A percentile compares a stretch with the other conserved stretches of the same genome.
Evolutionary conservation across 2,888 invertebrate species (phyloP).

Genomic region (Scaptomyza polygonia): DNA sequence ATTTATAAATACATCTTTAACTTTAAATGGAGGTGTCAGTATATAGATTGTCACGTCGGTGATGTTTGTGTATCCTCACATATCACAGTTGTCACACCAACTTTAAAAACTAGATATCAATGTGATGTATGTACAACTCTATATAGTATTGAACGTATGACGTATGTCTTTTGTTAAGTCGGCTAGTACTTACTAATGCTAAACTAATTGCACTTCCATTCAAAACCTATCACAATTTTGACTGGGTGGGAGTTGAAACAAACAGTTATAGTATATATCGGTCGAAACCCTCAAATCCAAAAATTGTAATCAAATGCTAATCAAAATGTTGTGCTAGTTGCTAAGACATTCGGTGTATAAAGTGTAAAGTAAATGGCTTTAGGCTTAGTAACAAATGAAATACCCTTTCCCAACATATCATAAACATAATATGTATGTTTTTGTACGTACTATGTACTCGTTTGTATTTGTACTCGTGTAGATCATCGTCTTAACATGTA

Average conservation of each 20-base stretch:
- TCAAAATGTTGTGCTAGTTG: neutral
- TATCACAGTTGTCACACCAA: conserved; percentile 3
- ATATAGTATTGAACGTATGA: too few species aligned
- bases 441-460: conserved; percentile 25
- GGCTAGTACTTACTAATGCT: too few species aligned
- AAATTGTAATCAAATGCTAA: neutral
- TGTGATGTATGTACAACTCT: conserved; percentile 14
- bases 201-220: conserved; percentile 9
- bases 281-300: too few species aligned
- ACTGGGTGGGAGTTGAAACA: neutral
- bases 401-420: conserved; percentile 8
- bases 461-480: conserved; percentile 29
- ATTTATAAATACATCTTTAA: neutral
- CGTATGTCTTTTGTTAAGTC: conserved; percentile 6
- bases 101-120: neutral
- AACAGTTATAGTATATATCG: too few species aligned
- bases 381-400: conserved; percentile 5
- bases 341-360: neutral
- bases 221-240: neutral
- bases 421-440: conserved; percentile 20
- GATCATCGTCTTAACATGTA: conserved; percentile 35
- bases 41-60: neutral
- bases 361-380: neutral
- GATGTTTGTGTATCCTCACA: neutral
- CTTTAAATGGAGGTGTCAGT: neutral